Conservation (phyloP, 2,888 invertebrate genomes). For the Pimpla rufipes region DNA sequence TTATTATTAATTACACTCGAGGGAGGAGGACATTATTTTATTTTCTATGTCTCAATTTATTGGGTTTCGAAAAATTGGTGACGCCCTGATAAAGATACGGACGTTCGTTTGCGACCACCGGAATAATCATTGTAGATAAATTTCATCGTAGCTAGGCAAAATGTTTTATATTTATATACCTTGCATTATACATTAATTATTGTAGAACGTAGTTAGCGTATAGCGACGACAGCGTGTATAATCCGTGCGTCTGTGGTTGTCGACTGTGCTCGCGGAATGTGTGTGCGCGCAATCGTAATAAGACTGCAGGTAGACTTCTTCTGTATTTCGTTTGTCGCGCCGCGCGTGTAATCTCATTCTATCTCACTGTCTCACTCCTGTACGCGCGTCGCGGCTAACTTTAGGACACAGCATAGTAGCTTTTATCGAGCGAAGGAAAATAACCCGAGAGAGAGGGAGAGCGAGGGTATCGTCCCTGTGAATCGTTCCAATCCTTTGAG, state of each 20-base stretch:
- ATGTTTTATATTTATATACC: constrained; percentile 76
- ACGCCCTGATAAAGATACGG: constrained; percentile 39
- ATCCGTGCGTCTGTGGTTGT: constrained; percentile 30
- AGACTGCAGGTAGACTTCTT: constrained; percentile 14
- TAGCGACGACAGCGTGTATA: constrained; percentile 38
- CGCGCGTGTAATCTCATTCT: neutral
- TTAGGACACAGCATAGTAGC: constrained; percentile 2
- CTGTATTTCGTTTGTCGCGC: constrained; percentile 43
- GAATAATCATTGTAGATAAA: constrained; percentile 74
- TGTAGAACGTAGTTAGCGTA: constrained; percentile 11
- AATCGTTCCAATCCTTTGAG: constrained; percentile 10
- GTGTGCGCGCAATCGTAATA: neutral
- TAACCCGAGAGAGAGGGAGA: neutral
- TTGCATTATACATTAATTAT: constrained; percentile 57
- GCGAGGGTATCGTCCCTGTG: constrained; percentile 1
- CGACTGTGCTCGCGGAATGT: constrained; percentile 15
- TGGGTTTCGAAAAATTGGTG: neutral
- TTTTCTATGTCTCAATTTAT: neutral
- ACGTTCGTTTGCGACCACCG: constrained; percentile 47
- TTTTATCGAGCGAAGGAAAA: constrained; percentile 29
- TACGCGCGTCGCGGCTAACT: constrained; percentile 10
- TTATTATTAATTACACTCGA: neutral
- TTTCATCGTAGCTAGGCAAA: constrained; percentile 76
- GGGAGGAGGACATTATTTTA: too few species aligned
- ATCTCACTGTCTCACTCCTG: neutral